These are phyloP conservation scores for Falco punctatus DNA, from an alignment of 2,113 vertebrate genomes.

Conservation along the genomic window DNA sequence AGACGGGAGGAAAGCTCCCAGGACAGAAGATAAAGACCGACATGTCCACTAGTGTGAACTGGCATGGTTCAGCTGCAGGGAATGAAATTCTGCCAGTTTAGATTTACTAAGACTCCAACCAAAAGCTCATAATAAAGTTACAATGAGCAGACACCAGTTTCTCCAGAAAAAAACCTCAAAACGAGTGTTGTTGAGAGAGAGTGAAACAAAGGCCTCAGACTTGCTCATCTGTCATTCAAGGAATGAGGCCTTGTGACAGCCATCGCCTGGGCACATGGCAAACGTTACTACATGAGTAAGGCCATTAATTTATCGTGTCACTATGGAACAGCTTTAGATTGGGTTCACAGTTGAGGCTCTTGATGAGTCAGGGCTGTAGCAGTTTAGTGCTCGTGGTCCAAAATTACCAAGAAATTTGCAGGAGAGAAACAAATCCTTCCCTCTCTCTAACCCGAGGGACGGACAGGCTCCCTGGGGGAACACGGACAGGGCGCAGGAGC, in stretches of 20 bases:
- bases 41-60: accelerated
- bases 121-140: not conserved
- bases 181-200: not conserved
- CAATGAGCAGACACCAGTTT: not conserved
- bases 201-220: not conserved
- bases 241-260: not conserved
- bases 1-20: not conserved
- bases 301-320: not conserved
- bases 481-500: accelerated
- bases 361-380: not conserved
- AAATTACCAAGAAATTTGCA: not conserved
- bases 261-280: not conserved
- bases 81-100: not conserved
- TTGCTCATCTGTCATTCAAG: not conserved
- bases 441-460: accelerated
- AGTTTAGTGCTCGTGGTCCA: not conserved
- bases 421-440: not conserved
- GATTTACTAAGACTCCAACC: not conserved
- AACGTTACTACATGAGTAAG: not conserved
- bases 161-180: not conserved
- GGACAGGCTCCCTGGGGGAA: not conserved
- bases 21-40: not conserved
- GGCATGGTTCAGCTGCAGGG: not conserved
- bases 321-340: not conserved
- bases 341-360: not conserved